Evolutionary conservation across 2,113 vertebrate genomes (phyloP).

Genomic region (Poicephalus meyeri): DNA sequence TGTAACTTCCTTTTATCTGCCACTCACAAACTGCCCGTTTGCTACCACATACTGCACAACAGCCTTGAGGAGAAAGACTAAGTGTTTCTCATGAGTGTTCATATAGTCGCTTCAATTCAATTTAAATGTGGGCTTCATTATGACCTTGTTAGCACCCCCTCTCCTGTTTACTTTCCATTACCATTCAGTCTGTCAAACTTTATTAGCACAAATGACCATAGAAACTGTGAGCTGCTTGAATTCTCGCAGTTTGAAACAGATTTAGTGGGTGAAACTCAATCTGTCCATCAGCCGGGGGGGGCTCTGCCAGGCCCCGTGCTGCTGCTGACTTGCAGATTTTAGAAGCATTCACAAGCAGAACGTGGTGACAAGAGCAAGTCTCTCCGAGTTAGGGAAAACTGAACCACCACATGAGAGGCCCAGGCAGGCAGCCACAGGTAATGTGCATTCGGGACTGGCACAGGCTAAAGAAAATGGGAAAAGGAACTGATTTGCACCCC

Average conservation of each 20-base stretch:
- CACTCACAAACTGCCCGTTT: slow-evolving; percentile 7
- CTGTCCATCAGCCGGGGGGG: slow-evolving; percentile 16
- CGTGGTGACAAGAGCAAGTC: neutral
- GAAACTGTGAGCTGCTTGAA: slow-evolving; percentile 27
- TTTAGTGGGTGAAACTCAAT: slow-evolving; percentile 52
- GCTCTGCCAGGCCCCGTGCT: neutral
- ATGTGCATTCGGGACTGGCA: neutral
- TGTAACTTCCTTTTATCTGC: neutral
- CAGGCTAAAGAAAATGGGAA: neutral
- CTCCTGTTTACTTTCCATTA: slow-evolving; percentile 65
- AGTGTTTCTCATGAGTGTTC: slow-evolving; percentile 21
- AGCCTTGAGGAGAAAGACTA: slow-evolving; percentile 34
- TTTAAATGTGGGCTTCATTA: slow-evolving; percentile 65
- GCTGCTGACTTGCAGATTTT: slow-evolving; percentile 51
- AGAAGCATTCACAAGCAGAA: neutral
- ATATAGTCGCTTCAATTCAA: slow-evolving; percentile 35
- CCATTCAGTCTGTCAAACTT: slow-evolving; percentile 56
- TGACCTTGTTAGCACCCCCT: slow-evolving; percentile 57
- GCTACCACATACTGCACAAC: slow-evolving; percentile 45
- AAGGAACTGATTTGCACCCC: neutral
- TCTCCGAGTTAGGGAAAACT: neutral
- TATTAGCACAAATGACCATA: slow-evolving; percentile 53
- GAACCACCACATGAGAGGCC: neutral
- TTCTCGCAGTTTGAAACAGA: slow-evolving; percentile 17
- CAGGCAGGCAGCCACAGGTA: slow-evolving; percentile 15